Evolutionary conservation across 1,140 invertebrate species (phyloP), one percentile per base, ranked within the genome.

Genomic region (Fopius arisanus): DNA sequence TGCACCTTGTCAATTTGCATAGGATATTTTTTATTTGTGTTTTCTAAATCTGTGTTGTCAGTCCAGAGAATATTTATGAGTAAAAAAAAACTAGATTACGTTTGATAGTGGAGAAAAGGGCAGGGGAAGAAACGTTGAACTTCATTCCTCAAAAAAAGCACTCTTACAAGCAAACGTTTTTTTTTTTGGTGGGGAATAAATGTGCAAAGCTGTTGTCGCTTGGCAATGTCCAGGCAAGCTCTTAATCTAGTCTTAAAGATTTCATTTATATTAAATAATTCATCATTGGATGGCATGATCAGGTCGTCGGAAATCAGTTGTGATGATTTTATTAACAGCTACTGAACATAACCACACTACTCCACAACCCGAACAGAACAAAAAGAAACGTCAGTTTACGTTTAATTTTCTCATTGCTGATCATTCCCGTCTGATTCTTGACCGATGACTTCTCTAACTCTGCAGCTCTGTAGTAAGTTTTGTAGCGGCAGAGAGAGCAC

Each of bases 391-490:
- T n/a, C n/a, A 21, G 48, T 40, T 33, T 48, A 37, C 21, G 37
- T 29, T 28, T 23, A 16, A 33, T 16, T 29, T 21, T 37, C 14
- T 63, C n/a, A 5, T 5, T 23, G 6, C n/a, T n/a, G n/a, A n/a
- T n/a, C n/a, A n/a, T n/a, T n/a, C n/a, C n/a, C n/a, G n/a, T n/a
- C n/a, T n/a, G n/a, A n/a, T n/a, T n/a, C n/a, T n/a, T n/a, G n/a
- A n/a, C n/a, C n/a, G n/a, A n/a, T n/a, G n/a, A n/a, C n/a, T n/a
- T n/a, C n/a, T n/a, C n/a, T n/a, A n/a, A n/a, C n/a, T n/a, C n/a
- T n/a, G n/a, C n/a, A n/a, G n/a, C n/a, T n/a, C n/a, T 72, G 69
- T 74, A 77, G 23, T 62, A 65, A n/a, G 68, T 77, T 26, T 51
- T 26, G 33, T 68, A 77, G 21, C 37, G 10, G 40, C 75, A 77